Evolutionary conservation across 2,888 invertebrate species (phyloP).

Genomic region (Epirrita christyi): DNA sequence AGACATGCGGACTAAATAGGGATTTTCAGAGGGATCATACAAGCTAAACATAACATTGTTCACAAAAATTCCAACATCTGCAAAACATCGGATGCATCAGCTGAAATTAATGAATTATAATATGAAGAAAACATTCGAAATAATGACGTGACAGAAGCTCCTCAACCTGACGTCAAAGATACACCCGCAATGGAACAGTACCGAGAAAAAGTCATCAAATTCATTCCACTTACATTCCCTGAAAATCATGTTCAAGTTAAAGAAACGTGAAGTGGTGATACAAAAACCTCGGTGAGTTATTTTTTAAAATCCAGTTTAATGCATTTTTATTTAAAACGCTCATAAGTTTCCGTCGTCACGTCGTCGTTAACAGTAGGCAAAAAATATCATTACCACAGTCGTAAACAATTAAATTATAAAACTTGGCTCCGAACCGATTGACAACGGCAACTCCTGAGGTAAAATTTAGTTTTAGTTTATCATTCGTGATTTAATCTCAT

Average conservation of each 20-base stretch:
- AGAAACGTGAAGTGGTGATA: conserved; percentile 78
- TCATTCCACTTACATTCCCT: conserved; percentile 83
- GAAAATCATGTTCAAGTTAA: conserved; percentile 72
- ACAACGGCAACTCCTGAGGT: conserved; percentile 58
- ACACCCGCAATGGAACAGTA: conserved; percentile 75
- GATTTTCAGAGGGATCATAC: conserved; percentile 25
- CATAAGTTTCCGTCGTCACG: conserved; percentile 52
- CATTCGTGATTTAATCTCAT: conserved; percentile 66
- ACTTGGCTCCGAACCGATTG: conserved; percentile 34
- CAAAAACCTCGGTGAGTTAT: conserved; percentile 75
- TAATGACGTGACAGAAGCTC: conserved; percentile 80
- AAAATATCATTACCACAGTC: conserved; percentile 7
- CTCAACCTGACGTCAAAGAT: conserved; percentile 75
- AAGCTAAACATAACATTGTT: conserved; percentile 41
- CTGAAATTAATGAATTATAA: conserved; percentile 71
- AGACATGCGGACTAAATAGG: conserved; percentile 28
- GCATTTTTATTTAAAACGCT: conserved; percentile 73
- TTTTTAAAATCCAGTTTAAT: conserved; percentile 73
- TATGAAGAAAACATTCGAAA: conserved; percentile 62
- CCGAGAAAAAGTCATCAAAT: conserved; percentile 74
- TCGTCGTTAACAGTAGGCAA: conserved; percentile 40
- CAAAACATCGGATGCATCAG: conserved; percentile 78
- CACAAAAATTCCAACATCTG: conserved; percentile 77
- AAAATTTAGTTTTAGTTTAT: conserved; percentile 62
- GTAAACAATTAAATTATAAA: conserved; percentile 6